Evolutionary conservation across 2,888 invertebrate genomes (phyloP).

Genomic region (Herminia tarsipennalis): DNA sequence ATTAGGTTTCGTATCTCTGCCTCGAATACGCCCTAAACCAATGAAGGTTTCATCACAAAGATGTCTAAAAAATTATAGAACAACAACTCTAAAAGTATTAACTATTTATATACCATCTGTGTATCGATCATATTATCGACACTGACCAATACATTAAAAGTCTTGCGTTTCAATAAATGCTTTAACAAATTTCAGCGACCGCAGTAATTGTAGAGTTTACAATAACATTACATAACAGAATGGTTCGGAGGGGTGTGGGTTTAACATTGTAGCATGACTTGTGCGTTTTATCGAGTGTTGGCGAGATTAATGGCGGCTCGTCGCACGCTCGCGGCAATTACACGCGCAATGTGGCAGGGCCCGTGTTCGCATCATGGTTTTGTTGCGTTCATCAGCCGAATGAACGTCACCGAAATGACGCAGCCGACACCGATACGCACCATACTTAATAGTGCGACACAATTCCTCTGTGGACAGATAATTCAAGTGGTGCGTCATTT

Average conservation of each 20-base stretch:
- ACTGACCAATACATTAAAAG: no score
- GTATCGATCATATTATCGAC: no score
- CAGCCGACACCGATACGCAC: slow-evolving; percentile 34
- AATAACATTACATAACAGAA: slow-evolving; percentile 43
- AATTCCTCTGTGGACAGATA: slow-evolving; percentile 27
- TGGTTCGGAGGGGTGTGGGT: slow-evolving; percentile 49
- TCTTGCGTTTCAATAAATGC: slow-evolving; percentile 16
- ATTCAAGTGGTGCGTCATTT: slow-evolving; percentile 15
- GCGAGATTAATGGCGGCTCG: slow-evolving; percentile 81
- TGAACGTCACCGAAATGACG: slow-evolving; percentile 49
- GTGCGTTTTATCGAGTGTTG: slow-evolving; percentile 82
- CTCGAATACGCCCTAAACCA: no score
- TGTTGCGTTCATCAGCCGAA: slow-evolving; percentile 60
- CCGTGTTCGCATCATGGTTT: slow-evolving; percentile 58
- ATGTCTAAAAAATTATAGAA: no score
- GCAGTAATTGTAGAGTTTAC: slow-evolving; percentile 30
- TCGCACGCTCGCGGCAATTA: slow-evolving; percentile 77
- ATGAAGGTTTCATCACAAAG: no score
- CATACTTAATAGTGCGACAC: slow-evolving; percentile 33
- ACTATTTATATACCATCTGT: no score
- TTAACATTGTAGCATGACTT: slow-evolving; percentile 78
- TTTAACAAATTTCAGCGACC: slow-evolving; percentile 28
- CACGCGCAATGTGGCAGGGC: slow-evolving; percentile 78
- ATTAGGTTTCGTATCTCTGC: no score
- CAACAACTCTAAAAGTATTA: no score